Base-by-base conservation (phyloP, 2,797 vertebrate genomes). In the Loriculus beryllinus region DNA sequence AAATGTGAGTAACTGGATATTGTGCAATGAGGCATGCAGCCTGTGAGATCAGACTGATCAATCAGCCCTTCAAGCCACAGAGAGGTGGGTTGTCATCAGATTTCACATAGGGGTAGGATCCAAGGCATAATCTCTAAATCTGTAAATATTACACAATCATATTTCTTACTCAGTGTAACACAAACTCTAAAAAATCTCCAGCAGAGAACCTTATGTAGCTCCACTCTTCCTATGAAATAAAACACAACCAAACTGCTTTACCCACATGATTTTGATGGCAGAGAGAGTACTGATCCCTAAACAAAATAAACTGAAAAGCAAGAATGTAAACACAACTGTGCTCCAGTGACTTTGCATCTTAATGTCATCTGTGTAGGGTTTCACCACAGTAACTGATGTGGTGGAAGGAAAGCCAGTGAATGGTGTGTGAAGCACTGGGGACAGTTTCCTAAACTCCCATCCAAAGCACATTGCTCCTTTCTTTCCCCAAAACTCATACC, bases 281-380 rank as follows among this genome's bases (percentile, higher is more conserved):
- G 43, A 77, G 54, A 69, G 18, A 64, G 7, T 1, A 81, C 25
- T n/a, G 10, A 54, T 8, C 49, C 31, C 35, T 68, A 42, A 89
- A 69, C 12, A 78, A 83, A 92, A 91, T n/a, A 83, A 89, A 72
- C 26, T 13, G 23, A 78, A 88, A 69, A 79, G 49, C 52, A 69
- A 79, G 63, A 89, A 81, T 9, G 22, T 19, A 86, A 91, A 91
- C 39, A 72, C 4, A 3, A 70, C 16, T 37, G 14, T 31, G 43
- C 45, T 65, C 37, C 65, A 47, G 10, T 10, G 33, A 56, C 49
- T 92, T 70, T 2, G 4, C 5, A 9, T 16, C 49, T 64, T 72
- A 14, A 3, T 2, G 16, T 13, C 20, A 1, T 37, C 69, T 60
- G n/a, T 10, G 29, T 9, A 72, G 54, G n/a, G n/a, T 87, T 92